These are phyloP conservation scores for Chrysotoxum bicinctum DNA, from an alignment of 2,888 invertebrate species.

Conservation along the genomic window DNA sequence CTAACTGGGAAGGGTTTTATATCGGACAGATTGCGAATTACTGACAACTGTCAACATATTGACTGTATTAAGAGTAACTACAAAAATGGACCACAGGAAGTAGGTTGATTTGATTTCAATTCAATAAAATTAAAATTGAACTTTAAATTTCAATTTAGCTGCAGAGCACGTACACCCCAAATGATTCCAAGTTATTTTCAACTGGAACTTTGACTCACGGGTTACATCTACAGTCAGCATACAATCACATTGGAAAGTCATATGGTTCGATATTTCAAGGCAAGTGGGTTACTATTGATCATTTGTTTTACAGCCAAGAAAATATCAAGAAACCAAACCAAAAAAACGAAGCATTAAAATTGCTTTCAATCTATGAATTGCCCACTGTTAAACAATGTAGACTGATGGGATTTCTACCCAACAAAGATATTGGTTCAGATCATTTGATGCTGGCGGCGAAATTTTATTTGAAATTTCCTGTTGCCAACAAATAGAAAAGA, in stretches of 20 bases:
- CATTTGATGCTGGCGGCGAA: conserved; percentile 90
- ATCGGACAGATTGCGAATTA: conserved; percentile 82
- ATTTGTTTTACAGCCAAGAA: conserved; percentile 89
- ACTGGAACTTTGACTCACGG: conserved; percentile 86
- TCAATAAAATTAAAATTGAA: background rate
- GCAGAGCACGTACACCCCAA: background rate
- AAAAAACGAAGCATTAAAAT: conserved; percentile 80
- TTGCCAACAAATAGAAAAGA: background rate
- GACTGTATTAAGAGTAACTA: conserved; percentile 81
- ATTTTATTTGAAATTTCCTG: conserved; percentile 81
- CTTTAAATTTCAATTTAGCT: conserved; percentile 37
- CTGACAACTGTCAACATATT: conserved; percentile 85
- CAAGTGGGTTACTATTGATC: conserved; percentile 92
- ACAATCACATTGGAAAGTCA: conserved; percentile 82
- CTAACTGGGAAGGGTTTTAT: conserved; percentile 59
- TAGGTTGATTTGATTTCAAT: conserved; percentile 15
- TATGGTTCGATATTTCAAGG: conserved; percentile 91
- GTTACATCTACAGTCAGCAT: conserved; percentile 87
- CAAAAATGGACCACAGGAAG: conserved; percentile 62
- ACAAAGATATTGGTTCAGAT: conserved; percentile 89
- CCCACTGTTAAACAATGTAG: conserved; percentile 85
- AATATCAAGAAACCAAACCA: background rate
- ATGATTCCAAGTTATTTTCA: conserved; percentile 36
- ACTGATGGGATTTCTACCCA: conserved; percentile 86
- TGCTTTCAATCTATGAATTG: conserved; percentile 86